Percentiles rank a stretch among this genome's conserved stretches.
phyloP scores from a whole-genome alignment of 2,888 invertebrate species.

The Andricus quercusramuli region DNA sequence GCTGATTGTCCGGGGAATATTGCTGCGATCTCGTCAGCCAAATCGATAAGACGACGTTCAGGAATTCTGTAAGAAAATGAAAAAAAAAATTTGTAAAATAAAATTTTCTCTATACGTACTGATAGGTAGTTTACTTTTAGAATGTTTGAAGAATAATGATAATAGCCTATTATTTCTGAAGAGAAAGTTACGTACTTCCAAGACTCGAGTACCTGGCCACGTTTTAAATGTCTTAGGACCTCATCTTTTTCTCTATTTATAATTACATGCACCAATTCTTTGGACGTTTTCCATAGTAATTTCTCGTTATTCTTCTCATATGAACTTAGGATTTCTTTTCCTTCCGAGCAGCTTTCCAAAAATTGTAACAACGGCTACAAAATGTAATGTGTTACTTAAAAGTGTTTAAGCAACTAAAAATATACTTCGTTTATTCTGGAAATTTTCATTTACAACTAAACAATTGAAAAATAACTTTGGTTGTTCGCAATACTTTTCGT shows the following conservation, averaged over 20 bases:
- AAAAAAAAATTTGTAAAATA: background rate
- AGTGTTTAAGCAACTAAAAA: background rate
- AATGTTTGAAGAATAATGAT: too few relatives aligned
- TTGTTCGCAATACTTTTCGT: too few relatives aligned
- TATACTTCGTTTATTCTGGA: too few relatives aligned
- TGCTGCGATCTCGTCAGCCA: constrained; percentile 7
- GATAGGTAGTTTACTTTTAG: background rate
- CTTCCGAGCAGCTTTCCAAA: background rate
- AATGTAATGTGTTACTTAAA: background rate
- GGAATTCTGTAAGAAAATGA: background rate
- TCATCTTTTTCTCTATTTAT: background rate
- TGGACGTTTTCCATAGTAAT: background rate
- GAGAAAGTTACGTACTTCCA: background rate
- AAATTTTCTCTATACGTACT: background rate
- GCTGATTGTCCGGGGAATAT: constrained; percentile 14
- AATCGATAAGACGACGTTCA: background rate
- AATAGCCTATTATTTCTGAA: background rate
- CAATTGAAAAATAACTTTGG: too few relatives aligned
- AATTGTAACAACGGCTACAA: background rate
- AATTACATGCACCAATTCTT: background rate
- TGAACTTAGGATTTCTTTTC: background rate
- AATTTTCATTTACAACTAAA: too few relatives aligned
- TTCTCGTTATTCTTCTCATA: background rate
- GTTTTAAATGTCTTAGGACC: background rate
- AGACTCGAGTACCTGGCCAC: constrained; percentile 11